Evolutionary conservation across 2,113 vertebrate species (phyloP).

Genomic region (Chionis minor): DNA sequence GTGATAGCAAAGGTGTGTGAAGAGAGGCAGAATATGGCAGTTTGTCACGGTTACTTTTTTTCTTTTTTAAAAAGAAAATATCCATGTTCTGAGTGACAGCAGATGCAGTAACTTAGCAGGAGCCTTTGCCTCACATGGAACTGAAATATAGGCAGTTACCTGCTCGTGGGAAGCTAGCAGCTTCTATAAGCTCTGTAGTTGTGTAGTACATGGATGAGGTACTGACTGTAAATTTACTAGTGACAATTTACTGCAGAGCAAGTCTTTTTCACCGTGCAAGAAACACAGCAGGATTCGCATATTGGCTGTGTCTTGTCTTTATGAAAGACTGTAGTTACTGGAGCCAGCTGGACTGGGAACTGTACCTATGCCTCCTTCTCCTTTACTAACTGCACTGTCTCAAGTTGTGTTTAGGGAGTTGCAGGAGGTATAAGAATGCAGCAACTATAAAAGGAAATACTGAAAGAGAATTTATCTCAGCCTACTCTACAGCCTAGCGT

Average conservation of each 20-base stretch:
- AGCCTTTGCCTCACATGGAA: not conserved
- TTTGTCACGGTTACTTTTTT: not conserved
- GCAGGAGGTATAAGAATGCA: not conserved
- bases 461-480: not conserved
- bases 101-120: not conserved
- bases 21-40: not conserved
- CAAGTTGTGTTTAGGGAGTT: not conserved
- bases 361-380: not conserved
- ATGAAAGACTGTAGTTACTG: not conserved
- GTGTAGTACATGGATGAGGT: not conserved
- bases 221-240: conserved; percentile 10
- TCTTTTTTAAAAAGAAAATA: not conserved
- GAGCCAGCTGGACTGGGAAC: not conserved
- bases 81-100: not conserved
- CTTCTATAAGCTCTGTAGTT: not conserved
- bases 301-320: not conserved
- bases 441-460: not conserved
- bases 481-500: not conserved
- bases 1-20: not conserved
- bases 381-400: not conserved
- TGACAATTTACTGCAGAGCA: not conserved
- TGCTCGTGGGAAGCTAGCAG: not conserved
- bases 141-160: not conserved
- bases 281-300: not conserved
- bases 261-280: not conserved